Conservation (phyloP, 23 tunicate species). For the Oikopleura vanhoeffeni region DNA sequence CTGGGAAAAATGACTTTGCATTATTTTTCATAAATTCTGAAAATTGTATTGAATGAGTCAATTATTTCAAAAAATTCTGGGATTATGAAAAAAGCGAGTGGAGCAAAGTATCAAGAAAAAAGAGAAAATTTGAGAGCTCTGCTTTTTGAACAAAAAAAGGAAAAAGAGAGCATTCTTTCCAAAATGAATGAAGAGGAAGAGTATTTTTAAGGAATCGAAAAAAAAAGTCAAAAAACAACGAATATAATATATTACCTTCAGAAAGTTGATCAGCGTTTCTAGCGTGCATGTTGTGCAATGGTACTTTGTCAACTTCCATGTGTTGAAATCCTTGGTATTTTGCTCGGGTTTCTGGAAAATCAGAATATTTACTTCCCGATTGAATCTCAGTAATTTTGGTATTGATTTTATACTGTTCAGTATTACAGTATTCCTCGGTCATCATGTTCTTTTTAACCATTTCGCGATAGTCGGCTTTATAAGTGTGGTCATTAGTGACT, state of each 20-base stretch:
- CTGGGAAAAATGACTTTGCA: too few species aligned
- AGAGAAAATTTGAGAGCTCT: background rate
- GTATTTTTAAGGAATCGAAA: too few species aligned
- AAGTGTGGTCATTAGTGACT: background rate
- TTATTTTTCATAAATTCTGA: too few species aligned
- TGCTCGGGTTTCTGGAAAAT: slow-evolving; percentile 5
- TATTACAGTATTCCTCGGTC: slow-evolving; percentile 5
- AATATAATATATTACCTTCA: too few species aligned
- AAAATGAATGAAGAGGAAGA: too few species aligned
- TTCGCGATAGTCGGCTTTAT: background rate
- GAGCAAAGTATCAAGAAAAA: background rate
- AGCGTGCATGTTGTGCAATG: background rate
- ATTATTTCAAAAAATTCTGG: too few species aligned
- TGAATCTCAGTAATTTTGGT: background rate
- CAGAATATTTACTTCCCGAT: background rate
- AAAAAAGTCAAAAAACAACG: too few species aligned
- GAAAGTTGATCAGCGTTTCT: slow-evolving; percentile 5
- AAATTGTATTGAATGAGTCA: too few species aligned
- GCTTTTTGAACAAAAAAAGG: background rate
- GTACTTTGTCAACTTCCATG: background rate
- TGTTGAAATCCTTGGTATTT: slow-evolving; percentile 1
- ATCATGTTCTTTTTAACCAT: background rate
- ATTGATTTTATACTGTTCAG: background rate
- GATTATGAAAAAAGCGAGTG: too few species aligned
- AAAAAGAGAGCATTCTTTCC: too few species aligned